phyloP scores from a whole-genome alignment of 2,888 invertebrate genomes.

The Carterocephalus palaemon region DNA sequence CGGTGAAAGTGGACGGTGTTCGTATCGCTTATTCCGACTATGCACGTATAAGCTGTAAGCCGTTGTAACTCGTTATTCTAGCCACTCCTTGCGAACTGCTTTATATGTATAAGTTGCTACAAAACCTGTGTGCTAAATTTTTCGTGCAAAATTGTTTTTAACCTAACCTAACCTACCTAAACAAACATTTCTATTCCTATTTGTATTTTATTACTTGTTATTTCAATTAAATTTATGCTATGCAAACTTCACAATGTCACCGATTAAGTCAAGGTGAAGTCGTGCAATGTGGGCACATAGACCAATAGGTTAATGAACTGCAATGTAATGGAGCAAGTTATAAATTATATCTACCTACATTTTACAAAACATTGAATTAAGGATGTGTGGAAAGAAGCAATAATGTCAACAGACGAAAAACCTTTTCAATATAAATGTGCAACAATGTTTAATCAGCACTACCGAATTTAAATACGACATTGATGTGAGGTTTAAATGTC shows the following conservation, averaged over 20 bases:
- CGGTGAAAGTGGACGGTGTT: conserved; percentile 69
- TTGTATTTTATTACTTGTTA: too few species aligned
- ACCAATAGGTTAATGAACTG: conserved; percentile 4
- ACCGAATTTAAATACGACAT: conserved; percentile 27
- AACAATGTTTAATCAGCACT: conserved; percentile 2
- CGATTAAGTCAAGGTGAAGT: conserved; percentile 4
- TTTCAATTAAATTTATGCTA: neutral
- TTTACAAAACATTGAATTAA: neutral
- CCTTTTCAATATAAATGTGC: neutral
- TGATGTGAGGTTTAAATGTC: conserved; percentile 7
- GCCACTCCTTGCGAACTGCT: conserved; percentile 13
- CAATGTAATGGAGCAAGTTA: too few species aligned
- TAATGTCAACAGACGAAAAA: neutral
- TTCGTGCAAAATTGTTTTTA: too few species aligned
- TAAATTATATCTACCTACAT: too few species aligned
- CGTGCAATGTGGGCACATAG: neutral
- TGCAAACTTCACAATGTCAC: conserved; percentile 6
- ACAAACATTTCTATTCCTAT: too few species aligned
- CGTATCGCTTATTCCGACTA: conserved; percentile 34
- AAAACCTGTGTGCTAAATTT: neutral
- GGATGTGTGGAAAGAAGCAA: neutral
- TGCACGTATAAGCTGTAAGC: conserved; percentile 3
- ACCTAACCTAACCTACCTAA: too few species aligned
- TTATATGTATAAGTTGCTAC: neutral
- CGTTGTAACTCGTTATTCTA: conserved; percentile 20